phyloP scores from a whole-genome alignment of 2,888 invertebrate species.

The Eupeodes luniger region DNA sequence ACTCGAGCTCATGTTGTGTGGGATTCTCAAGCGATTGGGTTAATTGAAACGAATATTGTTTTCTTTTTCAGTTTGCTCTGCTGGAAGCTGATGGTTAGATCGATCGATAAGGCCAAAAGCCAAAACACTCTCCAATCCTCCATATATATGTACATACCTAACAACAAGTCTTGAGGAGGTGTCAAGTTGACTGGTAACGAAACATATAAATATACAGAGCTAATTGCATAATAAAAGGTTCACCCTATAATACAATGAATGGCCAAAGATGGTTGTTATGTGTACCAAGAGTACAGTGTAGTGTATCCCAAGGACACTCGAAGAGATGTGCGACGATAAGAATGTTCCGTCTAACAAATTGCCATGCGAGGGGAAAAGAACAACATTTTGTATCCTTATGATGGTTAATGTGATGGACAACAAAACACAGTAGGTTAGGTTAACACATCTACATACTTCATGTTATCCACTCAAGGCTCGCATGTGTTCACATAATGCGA shows the following conservation, averaged over 20 bases:
- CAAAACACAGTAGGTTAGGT: not conserved
- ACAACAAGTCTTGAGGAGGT: not conserved
- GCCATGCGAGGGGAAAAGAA: not conserved
- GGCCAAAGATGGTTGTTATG: conserved; percentile 35
- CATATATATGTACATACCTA: not conserved
- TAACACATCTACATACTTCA: not conserved
- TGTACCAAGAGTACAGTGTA: conserved; percentile 4
- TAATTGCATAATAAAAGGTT: conserved; percentile 62
- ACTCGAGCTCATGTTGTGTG: not conserved
- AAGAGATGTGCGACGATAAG: conserved; percentile 38
- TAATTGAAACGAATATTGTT: conserved; percentile 57
- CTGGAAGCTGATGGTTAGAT: conserved; percentile 18
- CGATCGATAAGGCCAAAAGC: conserved; percentile 42
- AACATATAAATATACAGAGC: conserved; percentile 17
- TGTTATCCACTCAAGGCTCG: not conserved
- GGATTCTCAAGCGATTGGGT: conserved; percentile 53
- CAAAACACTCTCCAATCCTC: not conserved
- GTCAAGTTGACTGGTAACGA: conserved; percentile 26
- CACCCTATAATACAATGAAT: conserved; percentile 8
- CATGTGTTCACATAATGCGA: not conserved
- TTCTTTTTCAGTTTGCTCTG: not conserved
- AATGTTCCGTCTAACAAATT: conserved; percentile 35
- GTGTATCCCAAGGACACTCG: conserved; percentile 33
- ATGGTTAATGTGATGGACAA: conserved; percentile 12
- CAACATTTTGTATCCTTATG: not conserved